phyloP scores from a whole-genome alignment of 2,797 vertebrate species.

The Dromococcyx pavoninus region DNA sequence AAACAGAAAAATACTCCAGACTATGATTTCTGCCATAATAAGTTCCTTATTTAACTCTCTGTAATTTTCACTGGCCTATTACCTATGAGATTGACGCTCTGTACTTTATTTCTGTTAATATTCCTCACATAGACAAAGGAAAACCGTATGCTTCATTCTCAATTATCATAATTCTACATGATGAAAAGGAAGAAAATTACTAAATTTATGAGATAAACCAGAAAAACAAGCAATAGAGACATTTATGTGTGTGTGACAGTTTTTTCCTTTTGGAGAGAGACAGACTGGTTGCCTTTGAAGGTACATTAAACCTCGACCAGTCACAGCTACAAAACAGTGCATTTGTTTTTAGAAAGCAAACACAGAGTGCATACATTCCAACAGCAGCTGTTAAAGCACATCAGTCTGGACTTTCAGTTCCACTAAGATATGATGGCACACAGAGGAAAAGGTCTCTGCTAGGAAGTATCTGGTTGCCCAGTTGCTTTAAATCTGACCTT shows the following conservation, averaged over 20 bases:
- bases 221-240: not conserved
- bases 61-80: not conserved
- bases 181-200: constrained; percentile 8
- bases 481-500: not conserved
- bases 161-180: not conserved
- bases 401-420: not conserved
- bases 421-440: not conserved
- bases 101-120: not conserved
- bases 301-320: not conserved
- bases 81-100: not conserved
- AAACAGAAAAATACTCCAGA: not conserved
- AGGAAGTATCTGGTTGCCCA: not conserved
- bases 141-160: not conserved
- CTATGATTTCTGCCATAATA: not conserved
- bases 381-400: not conserved
- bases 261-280: not conserved
- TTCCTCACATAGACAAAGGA: not conserved
- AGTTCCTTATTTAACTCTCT: not conserved
- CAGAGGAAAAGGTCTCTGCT: not conserved
- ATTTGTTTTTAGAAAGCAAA: not conserved
- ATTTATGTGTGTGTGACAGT: not conserved
- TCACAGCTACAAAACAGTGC: not conserved
- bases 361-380: not conserved
- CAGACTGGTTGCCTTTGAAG: constrained; percentile 12
- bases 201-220: not conserved